Evolutionary conservation across 2,888 invertebrate genomes (phyloP), one percentile per base, ranked within the genome.

Genomic region (Lissonota sp.): DNA sequence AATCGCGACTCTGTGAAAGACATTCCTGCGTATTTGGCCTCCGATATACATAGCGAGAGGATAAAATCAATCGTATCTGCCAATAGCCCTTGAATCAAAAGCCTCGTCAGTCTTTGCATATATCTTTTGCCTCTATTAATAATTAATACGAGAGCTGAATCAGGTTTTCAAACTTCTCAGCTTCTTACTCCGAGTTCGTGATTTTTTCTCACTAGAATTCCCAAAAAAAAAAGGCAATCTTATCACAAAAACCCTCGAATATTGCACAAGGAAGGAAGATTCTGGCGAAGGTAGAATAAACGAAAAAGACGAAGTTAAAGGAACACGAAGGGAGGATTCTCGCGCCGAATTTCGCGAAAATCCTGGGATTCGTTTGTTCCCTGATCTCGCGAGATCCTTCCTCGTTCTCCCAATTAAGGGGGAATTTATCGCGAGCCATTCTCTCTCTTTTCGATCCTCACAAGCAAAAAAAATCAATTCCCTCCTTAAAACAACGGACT

Each of bases 321-420:
- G 26, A 26, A 26, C 49, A n/a, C 1, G n/a, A n/a, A 62, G 7
- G 10, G 39, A 62, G 37, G 40, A 66, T 37, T 51, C 42, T n/a
- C 53, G 60, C 51, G 51, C 46, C 62, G 26, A 55, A 46, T 44
- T 76, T 70, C 63, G 40, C 57, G 55, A 46, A 70, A 76, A 69
- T 75, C 37, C 39, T 44, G 14, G 51, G 53, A 53, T 12, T 14
- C 14, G 14, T 6, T 71, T 26, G 60, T n/a, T 39, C 51, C 6
- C 67, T 14, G 40, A 12, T 46, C 16, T 39, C 60, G 51, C 40
- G 26, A 51, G 60, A 53, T 66, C 5, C 57, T 69, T 53, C 53
- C 60, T 39, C 10, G 46, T 63, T 70, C 63, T 63, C 16, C 64
- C 77, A 77, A 77, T 71, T 77, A 77, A 70, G 66, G 55, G 40